Evolutionary conservation across 1,140 invertebrate genomes (phyloP).

Genomic region (Aculops lycopersici): DNA sequence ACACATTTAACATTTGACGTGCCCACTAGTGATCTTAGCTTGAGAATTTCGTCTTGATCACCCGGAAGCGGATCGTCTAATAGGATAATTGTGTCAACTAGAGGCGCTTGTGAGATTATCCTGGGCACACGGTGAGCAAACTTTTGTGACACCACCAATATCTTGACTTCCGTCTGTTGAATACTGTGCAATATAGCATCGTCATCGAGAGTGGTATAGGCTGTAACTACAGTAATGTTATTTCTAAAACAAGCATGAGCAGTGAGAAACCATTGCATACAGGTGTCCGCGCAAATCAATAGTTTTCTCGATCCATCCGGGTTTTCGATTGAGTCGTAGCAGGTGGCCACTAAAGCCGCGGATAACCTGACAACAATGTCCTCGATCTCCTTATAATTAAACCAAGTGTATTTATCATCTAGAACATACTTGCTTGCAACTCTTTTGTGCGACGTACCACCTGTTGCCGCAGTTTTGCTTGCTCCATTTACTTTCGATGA

Average conservation of each 20-base stretch:
- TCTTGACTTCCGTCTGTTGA: constrained; percentile 71
- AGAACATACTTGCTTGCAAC: not conserved
- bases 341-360: no score
- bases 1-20: constrained; percentile 27
- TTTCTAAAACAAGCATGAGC: constrained; percentile 6
- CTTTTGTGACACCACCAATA: constrained; percentile 14
- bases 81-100: not conserved
- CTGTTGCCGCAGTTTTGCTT: constrained; percentile 65
- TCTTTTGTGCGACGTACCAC: constrained; percentile 35
- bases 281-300: constrained; percentile 80
- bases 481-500: constrained; percentile 18
- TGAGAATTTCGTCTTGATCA: not conserved
- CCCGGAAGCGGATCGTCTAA: not conserved
- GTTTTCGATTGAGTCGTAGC: not conserved
- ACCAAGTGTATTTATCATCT: no score
- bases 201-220: constrained; percentile 79
- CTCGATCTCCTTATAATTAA: not conserved
- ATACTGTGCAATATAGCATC: constrained; percentile 77
- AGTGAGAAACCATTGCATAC: constrained; percentile 20
- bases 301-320: constrained; percentile 26
- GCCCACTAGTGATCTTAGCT: not conserved
- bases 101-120: not conserved
- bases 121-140: not conserved
- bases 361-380: not conserved
- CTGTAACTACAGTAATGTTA: constrained; percentile 39